Evolutionary conservation across 2,888 invertebrate species (phyloP), one percentile per base, ranked within the genome.

Genomic region (Anaspis maculata): DNA sequence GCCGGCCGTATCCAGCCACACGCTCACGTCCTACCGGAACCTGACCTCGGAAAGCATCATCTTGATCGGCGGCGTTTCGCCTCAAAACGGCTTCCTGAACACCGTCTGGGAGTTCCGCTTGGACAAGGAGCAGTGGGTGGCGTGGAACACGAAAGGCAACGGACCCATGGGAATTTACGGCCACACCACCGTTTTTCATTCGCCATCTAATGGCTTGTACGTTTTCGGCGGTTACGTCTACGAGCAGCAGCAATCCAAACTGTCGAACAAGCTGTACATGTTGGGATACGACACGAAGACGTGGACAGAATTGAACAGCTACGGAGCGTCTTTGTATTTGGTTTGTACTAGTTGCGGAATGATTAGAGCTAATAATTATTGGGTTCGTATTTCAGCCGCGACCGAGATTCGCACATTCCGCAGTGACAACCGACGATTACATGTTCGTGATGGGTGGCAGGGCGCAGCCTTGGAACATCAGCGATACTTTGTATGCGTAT

Each of bases 381-480:
- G 5, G 12, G 19, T 23, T 30, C 1, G 7, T 12, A 12, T 21
- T 28, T 28, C 56, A 87, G 64, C 90, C 90, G 0, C 74, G 79
- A 46, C 77, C 82, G 0, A 76, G 92, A 30, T 89, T 84, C 57
- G 77, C 94, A 38, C 91, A 91, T 64, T 83, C 89, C 0, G 91
- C 92, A 0, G 83, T 91, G 0, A 84, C 83, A 0, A 88, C 89
- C 0, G 83, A 86, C 37, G 81, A 86, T 30, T 90, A 88, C 55
- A 90, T 95, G 91, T 73, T 92, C 13, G 74, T 95, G 19, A 81
- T 90, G 54, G 94, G 94, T 1, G 95, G 95, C 3, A 72, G 83
- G 34, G 81, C 84, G 4, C 74, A 76, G 46, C 83, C 85, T 0
- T 79, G 79, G 56, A 79, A 79, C 53, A 72, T 79, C 35, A 79